Conservation (phyloP, 2,797 vertebrate species). For the Emys orbicularis region DNA sequence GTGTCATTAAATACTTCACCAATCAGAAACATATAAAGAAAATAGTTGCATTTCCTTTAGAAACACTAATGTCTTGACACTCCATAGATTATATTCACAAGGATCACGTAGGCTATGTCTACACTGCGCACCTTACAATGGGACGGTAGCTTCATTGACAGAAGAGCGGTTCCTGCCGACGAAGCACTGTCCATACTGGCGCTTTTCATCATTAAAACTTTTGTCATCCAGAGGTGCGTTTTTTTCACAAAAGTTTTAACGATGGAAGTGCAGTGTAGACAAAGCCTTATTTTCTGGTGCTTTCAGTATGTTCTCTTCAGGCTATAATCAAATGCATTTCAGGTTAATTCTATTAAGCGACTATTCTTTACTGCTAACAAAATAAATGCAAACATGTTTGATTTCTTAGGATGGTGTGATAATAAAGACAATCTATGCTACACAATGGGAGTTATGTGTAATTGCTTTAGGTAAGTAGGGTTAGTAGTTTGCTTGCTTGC, state of each 20-base stretch:
- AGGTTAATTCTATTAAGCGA: conserved; percentile 38
- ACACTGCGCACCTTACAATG: no score
- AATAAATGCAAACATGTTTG: not conserved
- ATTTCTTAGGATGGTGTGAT: not conserved
- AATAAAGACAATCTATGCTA: not conserved
- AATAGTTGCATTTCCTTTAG: not conserved
- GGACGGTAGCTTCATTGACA: no score
- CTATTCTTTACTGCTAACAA: conserved; percentile 4
- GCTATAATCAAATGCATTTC: conserved; percentile 18
- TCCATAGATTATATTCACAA: conserved; percentile 33
- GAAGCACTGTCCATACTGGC: no score
- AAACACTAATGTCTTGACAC: not conserved
- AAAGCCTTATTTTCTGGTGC: not conserved
- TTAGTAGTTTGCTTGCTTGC: not conserved
- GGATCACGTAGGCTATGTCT: not conserved
- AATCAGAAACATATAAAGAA: conserved; percentile 9
- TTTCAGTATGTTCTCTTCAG: conserved; percentile 15
- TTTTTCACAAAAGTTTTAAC: no score
- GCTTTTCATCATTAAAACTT: no score
- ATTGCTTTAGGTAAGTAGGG: not conserved
- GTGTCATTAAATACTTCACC: conserved; percentile 30
- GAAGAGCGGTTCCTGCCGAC: no score
- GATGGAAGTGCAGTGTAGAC: no score
- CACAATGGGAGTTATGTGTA: not conserved
- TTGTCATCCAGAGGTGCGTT: no score